Evolutionary conservation across 1,140 invertebrate species (phyloP).

Genomic region (Cherax destructor): DNA sequence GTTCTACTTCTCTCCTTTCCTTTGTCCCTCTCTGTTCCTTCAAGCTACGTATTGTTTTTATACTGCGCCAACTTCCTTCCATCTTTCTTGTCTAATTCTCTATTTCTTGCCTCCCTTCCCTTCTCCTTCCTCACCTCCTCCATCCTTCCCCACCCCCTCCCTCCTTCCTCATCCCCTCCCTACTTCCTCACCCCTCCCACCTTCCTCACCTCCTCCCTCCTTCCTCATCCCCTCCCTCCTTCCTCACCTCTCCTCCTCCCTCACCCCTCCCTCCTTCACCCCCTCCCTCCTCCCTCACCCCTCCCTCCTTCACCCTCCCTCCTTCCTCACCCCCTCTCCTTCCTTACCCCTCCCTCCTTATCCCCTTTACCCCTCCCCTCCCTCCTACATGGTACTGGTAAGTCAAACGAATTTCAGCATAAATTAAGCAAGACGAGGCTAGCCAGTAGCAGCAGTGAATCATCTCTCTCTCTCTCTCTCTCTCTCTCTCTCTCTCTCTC

Average conservation of each 20-base stretch:
- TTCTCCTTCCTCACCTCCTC: not conserved
- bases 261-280: not conserved
- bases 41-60: no score
- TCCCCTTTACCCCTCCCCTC: no score
- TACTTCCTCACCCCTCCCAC: not conserved
- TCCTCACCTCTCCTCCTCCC: not conserved
- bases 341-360: not conserved
- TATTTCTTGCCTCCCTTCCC: not conserved
- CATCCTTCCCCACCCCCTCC: not conserved
- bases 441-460: no score
- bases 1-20: no score
- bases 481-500: no score
- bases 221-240: not conserved
- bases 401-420: no score
- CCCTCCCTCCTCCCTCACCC: not conserved
- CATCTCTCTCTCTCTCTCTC: no score
- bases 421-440: no score
- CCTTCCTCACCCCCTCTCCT: not conserved
- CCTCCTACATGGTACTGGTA: no score
- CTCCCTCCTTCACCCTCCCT: not conserved
- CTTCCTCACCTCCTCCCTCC: not conserved
- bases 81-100: not conserved
- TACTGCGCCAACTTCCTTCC: no score
- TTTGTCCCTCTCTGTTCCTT: no score
- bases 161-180: not conserved